Conservation (phyloP, 2,888 invertebrate genomes). For the Eumacrocentrus americanus region DNA sequence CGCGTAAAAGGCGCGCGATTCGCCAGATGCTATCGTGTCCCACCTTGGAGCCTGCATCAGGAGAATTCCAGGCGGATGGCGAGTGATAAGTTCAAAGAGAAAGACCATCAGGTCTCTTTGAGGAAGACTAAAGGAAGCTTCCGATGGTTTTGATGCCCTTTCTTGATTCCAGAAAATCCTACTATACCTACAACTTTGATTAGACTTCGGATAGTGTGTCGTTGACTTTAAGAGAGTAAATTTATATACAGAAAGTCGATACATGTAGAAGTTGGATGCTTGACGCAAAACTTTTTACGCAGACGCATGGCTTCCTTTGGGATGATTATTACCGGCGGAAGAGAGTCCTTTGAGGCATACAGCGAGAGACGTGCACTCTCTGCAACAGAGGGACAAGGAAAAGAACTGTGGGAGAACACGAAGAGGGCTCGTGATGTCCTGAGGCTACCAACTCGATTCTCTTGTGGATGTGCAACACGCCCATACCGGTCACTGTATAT, state of each 20-base stretch:
- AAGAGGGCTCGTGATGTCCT: slow-evolving; percentile 56
- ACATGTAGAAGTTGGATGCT: no score
- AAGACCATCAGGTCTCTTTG: no score
- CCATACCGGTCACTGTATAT: slow-evolving; percentile 48
- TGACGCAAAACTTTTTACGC: no score
- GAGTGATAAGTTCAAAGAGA: not conserved
- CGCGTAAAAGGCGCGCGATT: slow-evolving; percentile 35
- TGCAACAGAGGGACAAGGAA: slow-evolving; percentile 7
- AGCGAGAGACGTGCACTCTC: slow-evolving; percentile 21
- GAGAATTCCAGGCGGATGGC: no score
- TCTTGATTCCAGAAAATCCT: no score
- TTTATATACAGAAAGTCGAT: no score
- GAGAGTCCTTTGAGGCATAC: slow-evolving; percentile 22
- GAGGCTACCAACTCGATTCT: slow-evolving; percentile 51
- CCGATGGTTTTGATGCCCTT: no score
- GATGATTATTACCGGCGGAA: slow-evolving; percentile 28
- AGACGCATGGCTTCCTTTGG: slow-evolving; percentile 20
- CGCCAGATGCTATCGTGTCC: slow-evolving; percentile 45
- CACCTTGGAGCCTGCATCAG: no score
- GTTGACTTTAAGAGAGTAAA: no score
- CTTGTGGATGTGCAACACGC: slow-evolving; percentile 43
- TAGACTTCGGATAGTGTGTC: no score
- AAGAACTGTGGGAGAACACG: slow-evolving; percentile 26
- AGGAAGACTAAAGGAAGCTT: no score
- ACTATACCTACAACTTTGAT: no score